Evolutionary conservation across 2,113 vertebrate species (phyloP).

Genomic region (Protomyctophum bolini): DNA sequence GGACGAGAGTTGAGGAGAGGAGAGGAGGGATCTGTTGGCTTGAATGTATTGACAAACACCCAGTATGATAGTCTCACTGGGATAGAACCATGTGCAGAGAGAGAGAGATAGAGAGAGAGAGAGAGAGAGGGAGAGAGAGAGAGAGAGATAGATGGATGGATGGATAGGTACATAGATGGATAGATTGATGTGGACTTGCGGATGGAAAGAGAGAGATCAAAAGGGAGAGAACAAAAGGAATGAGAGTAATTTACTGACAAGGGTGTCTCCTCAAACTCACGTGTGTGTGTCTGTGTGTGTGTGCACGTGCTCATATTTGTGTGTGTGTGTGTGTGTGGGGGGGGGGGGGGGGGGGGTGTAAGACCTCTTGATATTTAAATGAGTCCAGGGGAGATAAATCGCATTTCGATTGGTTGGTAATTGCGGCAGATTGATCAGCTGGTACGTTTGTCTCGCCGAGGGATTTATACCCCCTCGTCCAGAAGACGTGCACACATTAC

Average conservation of each 20-base stretch:
- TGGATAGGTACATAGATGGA: conserved; percentile 44
- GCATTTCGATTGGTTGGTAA: conserved; percentile 99
- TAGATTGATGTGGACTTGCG: background rate
- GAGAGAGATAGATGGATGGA: conserved; percentile 1
- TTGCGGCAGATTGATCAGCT: conserved; percentile 94
- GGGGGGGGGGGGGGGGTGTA: background rate
- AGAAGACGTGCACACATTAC: conserved; percentile 20
- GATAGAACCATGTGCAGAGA: conserved; percentile 25
- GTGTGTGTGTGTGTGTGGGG: background rate
- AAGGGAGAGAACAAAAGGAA: too few relatives aligned
- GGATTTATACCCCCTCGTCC: conserved; percentile 61
- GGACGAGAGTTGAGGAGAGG: conserved; percentile 27
- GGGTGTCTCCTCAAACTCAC: conserved; percentile 44
- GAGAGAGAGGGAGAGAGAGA: background rate
- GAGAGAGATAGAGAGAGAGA: conserved; percentile 41
- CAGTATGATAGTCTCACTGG: conserved; percentile 92
- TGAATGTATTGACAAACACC: conserved; percentile 90
- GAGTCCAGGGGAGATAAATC: conserved; percentile 99
- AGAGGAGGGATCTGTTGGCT: conserved; percentile 80
- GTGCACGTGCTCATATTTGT: background rate
- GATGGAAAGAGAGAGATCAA: background rate
- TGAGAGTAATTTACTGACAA: conserved; percentile 88
- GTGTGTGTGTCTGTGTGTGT: background rate
- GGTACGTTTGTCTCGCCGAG: conserved; percentile 72
- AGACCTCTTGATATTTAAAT: conserved; percentile 92